Base-by-base conservation (phyloP, 1,140 invertebrate genomes). In the Lysiphlebus fabarum region DNA sequence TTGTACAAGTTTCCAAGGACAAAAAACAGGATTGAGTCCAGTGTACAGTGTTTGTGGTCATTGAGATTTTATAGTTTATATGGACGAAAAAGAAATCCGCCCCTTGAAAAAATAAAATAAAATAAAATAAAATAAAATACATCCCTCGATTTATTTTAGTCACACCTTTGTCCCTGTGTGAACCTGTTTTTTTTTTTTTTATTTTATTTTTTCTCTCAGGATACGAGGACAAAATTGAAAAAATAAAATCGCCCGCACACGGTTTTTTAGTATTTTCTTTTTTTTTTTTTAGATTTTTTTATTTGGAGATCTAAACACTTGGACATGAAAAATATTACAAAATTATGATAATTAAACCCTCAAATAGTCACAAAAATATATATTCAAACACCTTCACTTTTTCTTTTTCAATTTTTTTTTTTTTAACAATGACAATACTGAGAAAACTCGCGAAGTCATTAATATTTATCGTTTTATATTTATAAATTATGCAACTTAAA, bases 311-410 rank as follows among this genome's bases (percentile, higher is more conserved):
- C 36, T 44, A 57, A 36, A 57, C 34, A 49, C 11, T 45, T 34
- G 26, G 54, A 56, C 51, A 26, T 54, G 38, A 26, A 34, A 57
- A 57, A 57, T 57, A 57, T 57, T 45, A 57, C 55, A 36, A 57
- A 57, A 57, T 57, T 57, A 57, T 57, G 55, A 57, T 57, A 57
- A 57, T 57, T 57, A 36, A 36, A 48, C 55, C 55, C 44, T 57
- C 38, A 34, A 26, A 45, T 10, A 47, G 26, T 56, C 34, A 43
- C 42, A 41, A 42, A 34, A 26, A 26, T 26, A 17, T 17, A 26
- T 26, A 26, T n/a, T n/a, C 17, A 26, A 26, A 26, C 17, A 26
- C 17, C 17, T 26, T 26, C 17, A 26, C 17, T 1, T 26, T n/a
- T n/a, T n/a, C n/a, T n/a, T n/a, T n/a, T n/a, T n/a, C n/a, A n/a